Conservation (phyloP, 1,140 invertebrate genomes). For the Stenopsyche tienmushanensis region DNA sequence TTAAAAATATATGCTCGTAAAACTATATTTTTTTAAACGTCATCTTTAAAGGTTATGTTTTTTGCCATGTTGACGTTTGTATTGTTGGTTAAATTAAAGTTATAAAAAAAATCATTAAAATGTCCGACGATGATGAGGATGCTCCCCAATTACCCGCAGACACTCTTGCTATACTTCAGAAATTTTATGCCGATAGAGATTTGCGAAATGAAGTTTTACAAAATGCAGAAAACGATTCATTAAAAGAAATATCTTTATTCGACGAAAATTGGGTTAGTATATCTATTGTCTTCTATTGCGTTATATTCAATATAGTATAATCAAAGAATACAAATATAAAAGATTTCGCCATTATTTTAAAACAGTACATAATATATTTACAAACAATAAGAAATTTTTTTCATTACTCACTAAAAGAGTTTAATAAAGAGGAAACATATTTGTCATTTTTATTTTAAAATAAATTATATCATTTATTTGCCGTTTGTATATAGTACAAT, state of each 20-base stretch:
- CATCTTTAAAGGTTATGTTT: background rate
- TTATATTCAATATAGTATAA: no score
- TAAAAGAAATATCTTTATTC: constrained; percentile 60
- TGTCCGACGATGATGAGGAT: constrained; percentile 65
- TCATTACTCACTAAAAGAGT: no score
- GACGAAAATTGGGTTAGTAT: constrained; percentile 81
- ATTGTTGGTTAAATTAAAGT: background rate
- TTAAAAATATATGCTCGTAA: background rate
- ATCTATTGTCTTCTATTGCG: no score
- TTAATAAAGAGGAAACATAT: no score
- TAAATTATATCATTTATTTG: no score
- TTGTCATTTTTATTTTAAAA: no score
- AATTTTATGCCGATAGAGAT: constrained; percentile 77
- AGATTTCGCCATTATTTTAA: no score
- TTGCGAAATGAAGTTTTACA: constrained; percentile 59
- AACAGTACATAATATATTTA: constrained; percentile 29
- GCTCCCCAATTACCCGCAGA: constrained; percentile 66
- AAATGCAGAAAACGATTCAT: constrained; percentile 51
- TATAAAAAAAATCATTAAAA: background rate
- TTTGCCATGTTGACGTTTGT: background rate
- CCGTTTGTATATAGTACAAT: constrained; percentile 27
- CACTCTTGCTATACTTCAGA: constrained; percentile 74
- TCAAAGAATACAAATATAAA: no score
- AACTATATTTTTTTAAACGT: background rate
- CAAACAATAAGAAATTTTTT: no score